Conservation (phyloP, 2,888 invertebrate species). For the Dryobotodes eremita region DNA sequence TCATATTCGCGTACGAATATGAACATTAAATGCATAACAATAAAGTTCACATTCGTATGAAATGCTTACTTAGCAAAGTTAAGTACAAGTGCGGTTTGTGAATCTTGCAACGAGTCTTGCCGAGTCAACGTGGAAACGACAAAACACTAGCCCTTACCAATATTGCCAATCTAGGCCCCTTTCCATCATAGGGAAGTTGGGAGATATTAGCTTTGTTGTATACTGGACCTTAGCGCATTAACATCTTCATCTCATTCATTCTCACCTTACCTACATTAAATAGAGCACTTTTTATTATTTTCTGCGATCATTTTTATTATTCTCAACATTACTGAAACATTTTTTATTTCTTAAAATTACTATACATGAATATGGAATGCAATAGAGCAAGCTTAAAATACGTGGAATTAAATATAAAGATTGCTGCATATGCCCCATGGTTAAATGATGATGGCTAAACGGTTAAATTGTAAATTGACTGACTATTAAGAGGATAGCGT, state of each 20-base stretch:
- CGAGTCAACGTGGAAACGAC: too few relatives aligned
- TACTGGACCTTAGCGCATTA: not conserved
- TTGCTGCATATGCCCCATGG: slow-evolving; percentile 48
- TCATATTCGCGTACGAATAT: too few relatives aligned
- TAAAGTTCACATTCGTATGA: too few relatives aligned
- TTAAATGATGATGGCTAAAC: not conserved
- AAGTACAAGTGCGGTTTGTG: too few relatives aligned
- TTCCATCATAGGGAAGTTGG: too few relatives aligned
- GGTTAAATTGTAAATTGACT: not conserved
- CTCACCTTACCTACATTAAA: slow-evolving; percentile 7
- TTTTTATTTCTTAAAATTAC: slow-evolving; percentile 22
- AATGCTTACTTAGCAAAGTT: too few relatives aligned
- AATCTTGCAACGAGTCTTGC: too few relatives aligned
- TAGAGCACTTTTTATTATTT: not conserved
- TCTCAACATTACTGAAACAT: slow-evolving; percentile 40
- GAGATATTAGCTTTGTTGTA: too few relatives aligned
- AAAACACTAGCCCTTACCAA: too few relatives aligned
- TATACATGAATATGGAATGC: slow-evolving; percentile 58
- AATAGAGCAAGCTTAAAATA: slow-evolving; percentile 44
- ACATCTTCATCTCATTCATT: slow-evolving; percentile 6
- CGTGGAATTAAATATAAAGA: slow-evolving; percentile 41
- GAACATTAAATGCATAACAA: too few relatives aligned
- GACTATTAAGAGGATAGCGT: not conserved
- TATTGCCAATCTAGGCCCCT: too few relatives aligned
- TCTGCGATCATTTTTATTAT: slow-evolving; percentile 40